phyloP scores from a whole-genome alignment of 2,888 invertebrate species.

The Latrodectus hesperus region DNA sequence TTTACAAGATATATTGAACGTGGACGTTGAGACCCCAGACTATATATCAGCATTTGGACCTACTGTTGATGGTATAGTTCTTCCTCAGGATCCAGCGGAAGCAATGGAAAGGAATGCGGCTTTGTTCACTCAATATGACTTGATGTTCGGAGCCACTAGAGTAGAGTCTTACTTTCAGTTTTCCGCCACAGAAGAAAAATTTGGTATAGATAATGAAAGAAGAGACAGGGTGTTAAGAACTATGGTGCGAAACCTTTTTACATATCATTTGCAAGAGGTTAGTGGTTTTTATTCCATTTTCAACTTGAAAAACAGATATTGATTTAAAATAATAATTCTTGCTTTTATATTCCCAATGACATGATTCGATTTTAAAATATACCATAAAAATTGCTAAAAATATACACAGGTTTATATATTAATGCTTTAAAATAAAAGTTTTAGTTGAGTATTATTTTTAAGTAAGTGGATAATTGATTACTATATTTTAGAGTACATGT shows the following conservation, averaged over 20 bases:
- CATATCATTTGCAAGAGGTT: slow-evolving; percentile 84
- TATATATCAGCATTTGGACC: slow-evolving; percentile 89
- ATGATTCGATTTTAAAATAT: too few relatives aligned
- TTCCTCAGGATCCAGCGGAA: slow-evolving; percentile 80
- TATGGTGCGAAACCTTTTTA: slow-evolving; percentile 89
- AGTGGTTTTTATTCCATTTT: slow-evolving; percentile 1
- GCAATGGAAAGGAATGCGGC: slow-evolving; percentile 69
- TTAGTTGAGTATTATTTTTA: too few relatives aligned
- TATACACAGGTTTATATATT: too few relatives aligned
- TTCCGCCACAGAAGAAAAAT: slow-evolving; percentile 86
- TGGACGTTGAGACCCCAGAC: slow-evolving; percentile 81
- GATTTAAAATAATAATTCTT: too few relatives aligned
- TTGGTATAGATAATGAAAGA: slow-evolving; percentile 84
- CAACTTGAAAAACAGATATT: too few relatives aligned
- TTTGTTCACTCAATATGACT: slow-evolving; percentile 80
- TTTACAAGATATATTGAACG: slow-evolving; percentile 73
- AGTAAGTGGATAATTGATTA: too few relatives aligned
- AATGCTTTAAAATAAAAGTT: too few relatives aligned
- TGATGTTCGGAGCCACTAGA: slow-evolving; percentile 91
- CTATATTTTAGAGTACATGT: too few relatives aligned
- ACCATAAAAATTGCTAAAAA: too few relatives aligned
- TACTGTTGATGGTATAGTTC: slow-evolving; percentile 94
- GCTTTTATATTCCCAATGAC: too few relatives aligned
- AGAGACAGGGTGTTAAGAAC: slow-evolving; percentile 77
- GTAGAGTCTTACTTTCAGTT: slow-evolving; percentile 95